phyloP scores from a whole-genome alignment of 2,797 vertebrate genomes.

The Bradypodion ventrale region DNA sequence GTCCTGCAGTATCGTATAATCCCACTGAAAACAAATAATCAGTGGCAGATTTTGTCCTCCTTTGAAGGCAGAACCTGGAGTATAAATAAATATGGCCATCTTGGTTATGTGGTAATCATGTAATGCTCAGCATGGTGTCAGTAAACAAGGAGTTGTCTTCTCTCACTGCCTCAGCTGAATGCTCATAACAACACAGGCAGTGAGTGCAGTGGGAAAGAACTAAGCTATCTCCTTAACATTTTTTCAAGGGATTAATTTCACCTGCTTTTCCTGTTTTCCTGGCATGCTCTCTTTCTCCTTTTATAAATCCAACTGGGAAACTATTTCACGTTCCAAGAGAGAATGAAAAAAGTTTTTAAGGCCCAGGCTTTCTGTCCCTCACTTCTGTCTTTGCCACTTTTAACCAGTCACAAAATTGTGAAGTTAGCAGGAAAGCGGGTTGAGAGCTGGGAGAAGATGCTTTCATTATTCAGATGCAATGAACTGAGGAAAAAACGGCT shows the following conservation, averaged over 20 bases:
- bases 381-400: slow-evolving; percentile 25
- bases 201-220: slow-evolving; percentile 47
- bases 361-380: slow-evolving; percentile 23
- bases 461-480: slow-evolving; percentile 84
- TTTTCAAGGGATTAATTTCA: slow-evolving; percentile 67
- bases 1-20: no score
- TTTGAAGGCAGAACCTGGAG: slow-evolving; percentile 13
- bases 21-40: neutral
- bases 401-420: slow-evolving; percentile 65
- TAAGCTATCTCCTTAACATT: slow-evolving; percentile 36
- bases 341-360: slow-evolving; percentile 28
- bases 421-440: slow-evolving; percentile 56
- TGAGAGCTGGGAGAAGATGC: slow-evolving; percentile 63
- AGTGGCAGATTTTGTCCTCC: neutral
- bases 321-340: slow-evolving; percentile 41
- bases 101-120: slow-evolving; percentile 49
- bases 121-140: slow-evolving; percentile 49
- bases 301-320: slow-evolving; percentile 40
- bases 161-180: slow-evolving; percentile 27
- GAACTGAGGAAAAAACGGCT: slow-evolving; percentile 84
- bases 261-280: slow-evolving; percentile 52
- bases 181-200: slow-evolving; percentile 56
- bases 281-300: slow-evolving; percentile 10
- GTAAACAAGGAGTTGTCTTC: slow-evolving; percentile 50
- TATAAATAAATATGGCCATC: slow-evolving; percentile 47